These are phyloP conservation scores for Cairina moschata DNA, from an alignment of 2,113 vertebrate species.

Conservation along the genomic window DNA sequence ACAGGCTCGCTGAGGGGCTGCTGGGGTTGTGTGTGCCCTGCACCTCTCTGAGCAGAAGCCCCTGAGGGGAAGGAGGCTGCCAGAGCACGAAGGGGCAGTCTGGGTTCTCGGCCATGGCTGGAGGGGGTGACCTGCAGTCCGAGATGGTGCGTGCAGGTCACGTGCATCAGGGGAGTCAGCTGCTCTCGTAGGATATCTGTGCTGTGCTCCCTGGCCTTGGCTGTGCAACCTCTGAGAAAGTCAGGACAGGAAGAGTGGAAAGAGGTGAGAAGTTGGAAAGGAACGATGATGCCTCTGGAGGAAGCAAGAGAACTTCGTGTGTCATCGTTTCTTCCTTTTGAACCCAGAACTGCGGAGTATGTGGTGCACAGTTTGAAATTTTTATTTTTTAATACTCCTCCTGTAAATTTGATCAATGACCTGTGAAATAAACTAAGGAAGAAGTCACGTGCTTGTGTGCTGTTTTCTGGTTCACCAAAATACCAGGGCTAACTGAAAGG, in stretches of 20 bases:
- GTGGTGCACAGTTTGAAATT: neutral
- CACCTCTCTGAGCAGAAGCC: neutral
- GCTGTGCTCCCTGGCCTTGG: neutral
- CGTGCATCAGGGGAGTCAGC: fast-evolving
- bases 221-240: neutral
- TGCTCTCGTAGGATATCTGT: fast-evolving
- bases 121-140: neutral
- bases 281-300: neutral
- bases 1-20: neutral
- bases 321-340: neutral
- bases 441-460: neutral
- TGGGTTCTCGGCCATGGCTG: neutral
- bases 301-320: neutral
- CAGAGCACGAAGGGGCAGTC: neutral
- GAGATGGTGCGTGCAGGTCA: neutral
- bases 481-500: neutral
- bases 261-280: neutral
- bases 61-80: neutral
- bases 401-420: neutral
- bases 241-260: neutral
- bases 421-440: neutral
- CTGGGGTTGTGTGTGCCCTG: neutral
- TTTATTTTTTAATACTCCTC: neutral
- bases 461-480: neutral
- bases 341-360: neutral